Base-by-base conservation (phyloP, 2,797 vertebrate genomes). In the Xiphophorus birchmanni region DNA sequence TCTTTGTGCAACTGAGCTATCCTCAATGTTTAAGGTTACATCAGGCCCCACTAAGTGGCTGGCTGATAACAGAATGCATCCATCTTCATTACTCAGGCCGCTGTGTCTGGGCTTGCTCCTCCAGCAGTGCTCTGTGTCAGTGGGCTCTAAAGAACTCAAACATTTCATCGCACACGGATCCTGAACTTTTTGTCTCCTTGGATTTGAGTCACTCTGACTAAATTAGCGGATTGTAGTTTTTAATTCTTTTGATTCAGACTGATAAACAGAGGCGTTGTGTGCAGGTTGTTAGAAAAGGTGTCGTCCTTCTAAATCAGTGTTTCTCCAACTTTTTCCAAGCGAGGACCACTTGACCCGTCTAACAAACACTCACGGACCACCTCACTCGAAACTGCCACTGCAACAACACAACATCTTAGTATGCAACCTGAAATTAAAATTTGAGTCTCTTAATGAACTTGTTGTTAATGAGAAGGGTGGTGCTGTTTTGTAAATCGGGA, bases 21-120 rank as follows among this genome's bases (percentile, higher is more conserved):
- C 97, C 96, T 95, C 96, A 93, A 95, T 97, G 97, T 98, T 98
- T 98, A 98, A 98, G 97, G 97, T 98, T 97, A 97, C 96, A 97
- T 98, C 97, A 97, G 96, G 96, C 96, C 95, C 92, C 95, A 95
- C 97, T 97, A 98, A 98, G 97, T 96, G 97, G 97, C 95, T 96
- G 95, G 92, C 96, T 97, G 98, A 98, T 99, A 99, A 98, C 96
- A 96, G 96, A 96, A 96, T 88, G 93, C 97, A 98, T 99, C 97
- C 96, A 96, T 99, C 98, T 99, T 98, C 97, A 98, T 99, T 98
- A 98, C 95, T 95, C 92, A 94, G 95, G 95, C 95, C 94, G 96
- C 96, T 96, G 96, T 97, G 97, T 97, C 97, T 93, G 90, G 95
- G 94, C 96, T 93, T 91, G 95, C 96, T 96, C 95, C 95, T 96